phyloP scores from a whole-genome alignment of 2,113 vertebrate genomes.

The Cinclus mexicanus region DNA sequence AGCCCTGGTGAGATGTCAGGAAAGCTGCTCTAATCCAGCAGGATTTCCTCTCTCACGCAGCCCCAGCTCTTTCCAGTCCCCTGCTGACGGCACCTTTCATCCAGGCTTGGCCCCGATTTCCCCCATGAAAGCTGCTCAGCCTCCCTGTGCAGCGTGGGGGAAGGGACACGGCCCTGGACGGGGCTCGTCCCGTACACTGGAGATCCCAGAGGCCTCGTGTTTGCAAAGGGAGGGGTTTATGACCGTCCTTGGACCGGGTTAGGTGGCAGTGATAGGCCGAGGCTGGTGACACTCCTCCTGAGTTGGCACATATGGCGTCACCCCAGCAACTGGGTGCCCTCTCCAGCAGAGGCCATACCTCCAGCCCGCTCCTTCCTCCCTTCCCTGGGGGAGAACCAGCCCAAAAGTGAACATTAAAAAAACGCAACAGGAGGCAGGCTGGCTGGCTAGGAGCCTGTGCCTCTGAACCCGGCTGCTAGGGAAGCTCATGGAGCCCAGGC shows the following conservation, averaged over 20 bases:
- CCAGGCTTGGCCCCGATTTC: constrained; percentile 36
- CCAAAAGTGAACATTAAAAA: neutral
- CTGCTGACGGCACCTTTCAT: neutral
- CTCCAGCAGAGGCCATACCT: neutral
- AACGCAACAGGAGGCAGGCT: neutral
- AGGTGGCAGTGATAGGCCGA: neutral
- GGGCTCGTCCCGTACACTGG: neutral
- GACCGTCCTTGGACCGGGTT: neutral
- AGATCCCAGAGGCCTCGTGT: neutral
- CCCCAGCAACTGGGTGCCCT: neutral
- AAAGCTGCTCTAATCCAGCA: constrained; percentile 24
- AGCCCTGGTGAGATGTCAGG: neutral
- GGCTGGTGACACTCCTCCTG: neutral
- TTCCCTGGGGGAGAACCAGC: neutral
- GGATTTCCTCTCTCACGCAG: neutral
- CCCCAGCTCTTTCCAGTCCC: neutral
- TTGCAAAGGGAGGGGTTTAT: constrained; percentile 17
- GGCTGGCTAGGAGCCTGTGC: neutral
- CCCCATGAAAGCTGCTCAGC: neutral
- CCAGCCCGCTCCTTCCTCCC: neutral
- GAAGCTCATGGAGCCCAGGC: fast-evolving
- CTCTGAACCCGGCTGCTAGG: neutral
- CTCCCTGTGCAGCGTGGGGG: neutral
- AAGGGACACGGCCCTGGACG: neutral
- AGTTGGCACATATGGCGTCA: neutral